Evolutionary conservation across 1,140 invertebrate genomes (phyloP).

Genomic region (Neelides sp.): DNA sequence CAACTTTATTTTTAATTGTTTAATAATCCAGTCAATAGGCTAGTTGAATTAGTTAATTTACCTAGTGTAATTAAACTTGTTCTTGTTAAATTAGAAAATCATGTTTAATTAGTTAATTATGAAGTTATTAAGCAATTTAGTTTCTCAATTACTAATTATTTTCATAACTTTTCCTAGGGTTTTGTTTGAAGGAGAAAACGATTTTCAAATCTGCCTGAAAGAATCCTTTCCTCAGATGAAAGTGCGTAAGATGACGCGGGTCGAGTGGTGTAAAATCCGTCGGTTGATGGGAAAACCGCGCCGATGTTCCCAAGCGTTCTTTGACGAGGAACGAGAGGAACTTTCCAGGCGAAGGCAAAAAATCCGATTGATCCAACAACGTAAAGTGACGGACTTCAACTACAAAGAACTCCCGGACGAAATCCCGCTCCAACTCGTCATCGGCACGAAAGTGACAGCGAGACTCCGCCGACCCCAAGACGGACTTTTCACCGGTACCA

Average conservation of each 20-base stretch:
- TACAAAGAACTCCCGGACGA: slow-evolving; percentile 87
- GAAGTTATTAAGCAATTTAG: too few relatives aligned
- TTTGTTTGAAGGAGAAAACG: slow-evolving; percentile 89
- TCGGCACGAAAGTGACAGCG: slow-evolving; percentile 91
- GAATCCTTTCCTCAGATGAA: slow-evolving; percentile 90
- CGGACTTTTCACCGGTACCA: slow-evolving; percentile 88
- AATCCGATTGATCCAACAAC: slow-evolving; percentile 84
- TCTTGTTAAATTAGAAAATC: too few relatives aligned
- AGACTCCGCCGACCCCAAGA: slow-evolving; percentile 83
- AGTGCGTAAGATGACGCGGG: slow-evolving; percentile 65
- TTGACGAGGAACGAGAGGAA: slow-evolving; percentile 82
- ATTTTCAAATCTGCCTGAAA: slow-evolving; percentile 85
- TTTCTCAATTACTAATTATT: slow-evolving; percentile 2
- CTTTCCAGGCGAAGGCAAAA: slow-evolving; percentile 79
- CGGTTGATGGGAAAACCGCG: slow-evolving; percentile 94
- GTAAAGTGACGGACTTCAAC: slow-evolving; percentile 69
- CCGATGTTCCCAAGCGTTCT: slow-evolving; percentile 83
- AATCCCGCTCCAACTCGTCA: slow-evolving; percentile 87
- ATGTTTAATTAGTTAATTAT: too few relatives aligned
- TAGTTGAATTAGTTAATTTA: too few relatives aligned
- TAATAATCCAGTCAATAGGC: too few relatives aligned
- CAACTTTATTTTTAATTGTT: too few relatives aligned
- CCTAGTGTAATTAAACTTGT: too few relatives aligned
- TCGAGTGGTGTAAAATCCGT: slow-evolving; percentile 91
- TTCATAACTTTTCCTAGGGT: slow-evolving; percentile 45